These are phyloP conservation scores for Hippopotamus amphibius DNA, from an alignment of 2,113 vertebrate species.

Conservation along the genomic window DNA sequence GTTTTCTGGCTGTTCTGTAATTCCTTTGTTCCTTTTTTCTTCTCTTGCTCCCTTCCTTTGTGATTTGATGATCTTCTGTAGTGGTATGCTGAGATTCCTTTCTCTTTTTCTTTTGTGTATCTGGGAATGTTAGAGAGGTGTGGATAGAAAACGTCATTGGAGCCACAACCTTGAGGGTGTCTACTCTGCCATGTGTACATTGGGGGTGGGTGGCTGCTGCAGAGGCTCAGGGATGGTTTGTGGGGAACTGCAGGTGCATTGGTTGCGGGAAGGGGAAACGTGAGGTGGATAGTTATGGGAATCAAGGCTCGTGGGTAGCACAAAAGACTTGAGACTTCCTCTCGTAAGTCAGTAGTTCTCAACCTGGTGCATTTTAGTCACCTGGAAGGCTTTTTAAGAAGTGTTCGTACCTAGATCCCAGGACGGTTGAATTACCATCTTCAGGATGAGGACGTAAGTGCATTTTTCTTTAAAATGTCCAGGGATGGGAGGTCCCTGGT, in stretches of 20 bases:
- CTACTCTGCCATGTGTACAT: fast-evolving
- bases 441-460: not conserved
- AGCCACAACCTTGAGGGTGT: not conserved
- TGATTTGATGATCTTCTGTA: not conserved
- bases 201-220: not conserved
- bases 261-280: not conserved
- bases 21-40: not conserved
- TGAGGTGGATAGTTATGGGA: not conserved
- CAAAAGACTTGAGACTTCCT: not conserved
- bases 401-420: not conserved
- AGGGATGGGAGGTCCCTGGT: not conserved
- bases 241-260: not conserved
- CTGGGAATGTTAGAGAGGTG: not conserved
- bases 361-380: not conserved
- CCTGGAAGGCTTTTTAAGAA: not conserved
- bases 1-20: not conserved
- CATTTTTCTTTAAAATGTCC: not conserved
- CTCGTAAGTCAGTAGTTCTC: not conserved
- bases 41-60: not conserved
- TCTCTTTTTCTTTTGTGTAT: not conserved
- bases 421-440: not conserved
- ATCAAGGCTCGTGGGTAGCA: not conserved
- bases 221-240: not conserved
- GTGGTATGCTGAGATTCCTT: not conserved
- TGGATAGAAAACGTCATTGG: not conserved